Percentiles rank a stretch among this genome's conserved stretches.
phyloP scores from a whole-genome alignment of 1,140 invertebrate genomes.

The Helicoverpa zea region DNA sequence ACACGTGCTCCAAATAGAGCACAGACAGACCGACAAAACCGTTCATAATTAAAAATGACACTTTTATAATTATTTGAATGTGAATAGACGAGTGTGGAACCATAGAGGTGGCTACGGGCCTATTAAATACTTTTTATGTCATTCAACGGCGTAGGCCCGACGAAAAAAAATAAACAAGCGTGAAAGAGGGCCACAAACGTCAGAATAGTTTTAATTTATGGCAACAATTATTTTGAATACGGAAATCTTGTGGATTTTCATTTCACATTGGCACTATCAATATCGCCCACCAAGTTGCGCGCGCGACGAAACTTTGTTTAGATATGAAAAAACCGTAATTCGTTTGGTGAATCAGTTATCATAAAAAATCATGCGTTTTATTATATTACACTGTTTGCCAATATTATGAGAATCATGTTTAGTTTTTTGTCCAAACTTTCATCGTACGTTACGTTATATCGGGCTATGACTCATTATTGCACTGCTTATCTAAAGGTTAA shows the following conservation, averaged over 20 bases:
- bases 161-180: slow-evolving; percentile 56
- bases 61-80: slow-evolving; percentile 73
- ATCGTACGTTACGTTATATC: too few species aligned
- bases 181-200: slow-evolving; percentile 66
- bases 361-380: background rate
- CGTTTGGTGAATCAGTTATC: background rate
- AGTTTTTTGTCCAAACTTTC: too few species aligned
- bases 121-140: slow-evolving; percentile 61
- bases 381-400: background rate
- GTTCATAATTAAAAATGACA: slow-evolving; percentile 80
- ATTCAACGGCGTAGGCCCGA: slow-evolving; percentile 22
- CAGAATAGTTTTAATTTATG: slow-evolving; percentile 75
- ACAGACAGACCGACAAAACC: slow-evolving; percentile 60
- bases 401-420: background rate
- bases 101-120: slow-evolving; percentile 47
- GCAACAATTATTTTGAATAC: slow-evolving; percentile 67
- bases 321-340: slow-evolving; percentile 28
- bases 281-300: slow-evolving; percentile 57
- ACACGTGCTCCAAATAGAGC: slow-evolving; percentile 54
- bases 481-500: too few species aligned
- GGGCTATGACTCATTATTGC: too few species aligned
- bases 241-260: slow-evolving; percentile 67
- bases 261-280: slow-evolving; percentile 64
- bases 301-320: slow-evolving; percentile 50
- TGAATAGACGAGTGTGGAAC: slow-evolving; percentile 57